phyloP scores from a whole-genome alignment of 2,113 vertebrate species.

The Nycticorax nycticorax region DNA sequence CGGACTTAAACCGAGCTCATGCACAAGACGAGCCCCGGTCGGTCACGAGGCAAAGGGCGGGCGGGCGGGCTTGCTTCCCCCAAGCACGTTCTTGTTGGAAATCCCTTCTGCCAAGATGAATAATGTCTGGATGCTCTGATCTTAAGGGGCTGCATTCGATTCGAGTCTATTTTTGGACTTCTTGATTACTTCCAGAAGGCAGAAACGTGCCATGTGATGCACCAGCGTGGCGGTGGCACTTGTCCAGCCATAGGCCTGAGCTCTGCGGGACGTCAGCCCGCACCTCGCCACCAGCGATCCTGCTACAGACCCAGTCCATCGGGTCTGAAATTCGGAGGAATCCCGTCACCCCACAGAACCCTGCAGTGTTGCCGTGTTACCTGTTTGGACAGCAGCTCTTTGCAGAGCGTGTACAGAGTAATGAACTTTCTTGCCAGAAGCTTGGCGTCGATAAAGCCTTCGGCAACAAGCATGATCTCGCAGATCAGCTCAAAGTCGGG shows the following conservation, averaged over 20 bases:
- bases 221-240: background rate
- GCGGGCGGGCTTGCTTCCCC: background rate
- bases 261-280: background rate
- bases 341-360: too few species aligned
- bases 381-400: constrained; percentile 79
- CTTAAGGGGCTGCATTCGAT: background rate
- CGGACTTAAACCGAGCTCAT: background rate
- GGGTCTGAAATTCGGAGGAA: background rate
- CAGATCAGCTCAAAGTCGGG: constrained; percentile 80
- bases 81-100: background rate
- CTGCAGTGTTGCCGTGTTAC: background rate
- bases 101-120: background rate
- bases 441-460: constrained; percentile 78
- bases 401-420: constrained; percentile 77
- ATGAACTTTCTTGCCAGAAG: constrained; percentile 79
- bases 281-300: background rate
- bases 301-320: background rate
- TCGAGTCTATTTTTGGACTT: background rate
- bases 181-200: background rate
- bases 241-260: background rate
- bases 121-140: background rate
- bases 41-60: background rate
- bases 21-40: background rate
- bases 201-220: background rate
- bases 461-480: constrained; percentile 82